Evolutionary conservation across 1,140 invertebrate genomes (phyloP).

Genomic region (Drosophila tsacasi): DNA sequence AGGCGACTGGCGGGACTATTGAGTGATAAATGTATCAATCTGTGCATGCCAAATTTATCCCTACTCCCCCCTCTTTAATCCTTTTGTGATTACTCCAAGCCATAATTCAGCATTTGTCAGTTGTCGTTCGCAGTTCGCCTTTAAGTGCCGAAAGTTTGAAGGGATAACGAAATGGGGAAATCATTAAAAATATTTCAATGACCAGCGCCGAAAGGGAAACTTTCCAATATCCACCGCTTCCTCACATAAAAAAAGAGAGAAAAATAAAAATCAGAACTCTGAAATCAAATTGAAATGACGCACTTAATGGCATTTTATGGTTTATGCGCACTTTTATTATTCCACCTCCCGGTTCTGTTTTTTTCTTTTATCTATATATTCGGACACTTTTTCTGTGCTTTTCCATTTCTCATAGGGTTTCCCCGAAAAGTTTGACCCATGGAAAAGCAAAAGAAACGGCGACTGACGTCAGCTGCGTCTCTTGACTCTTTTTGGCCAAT

Average conservation of each 20-base stretch:
- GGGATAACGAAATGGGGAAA: conserved; percentile 37
- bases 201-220: conserved; percentile 19
- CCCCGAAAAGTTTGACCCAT: conserved; percentile 11
- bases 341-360: conserved; percentile 30
- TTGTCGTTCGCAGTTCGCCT: conserved; percentile 28
- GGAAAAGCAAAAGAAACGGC: not conserved
- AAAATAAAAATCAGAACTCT: conserved; percentile 51
- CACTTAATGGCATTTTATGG: conserved; percentile 80
- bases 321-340: conserved; percentile 76
- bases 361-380: not conserved
- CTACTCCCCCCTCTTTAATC: conserved; percentile 13
- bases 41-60: conserved; percentile 35
- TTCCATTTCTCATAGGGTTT: conserved; percentile 15
- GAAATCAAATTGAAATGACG: conserved; percentile 82
- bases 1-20: conserved; percentile 20
- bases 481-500: conserved; percentile 73
- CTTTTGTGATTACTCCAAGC: conserved; percentile 32
- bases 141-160: conserved; percentile 30
- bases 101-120: conserved; percentile 37
- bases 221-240: conserved; percentile 13
- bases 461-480: conserved; percentile 37
- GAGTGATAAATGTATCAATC: conserved; percentile 54
- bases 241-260: conserved; percentile 2
- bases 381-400: conserved; percentile 8
- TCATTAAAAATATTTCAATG: conserved; percentile 51